phyloP scores from a whole-genome alignment of 2,113 vertebrate species.

The Patagioenas fasciata region DNA sequence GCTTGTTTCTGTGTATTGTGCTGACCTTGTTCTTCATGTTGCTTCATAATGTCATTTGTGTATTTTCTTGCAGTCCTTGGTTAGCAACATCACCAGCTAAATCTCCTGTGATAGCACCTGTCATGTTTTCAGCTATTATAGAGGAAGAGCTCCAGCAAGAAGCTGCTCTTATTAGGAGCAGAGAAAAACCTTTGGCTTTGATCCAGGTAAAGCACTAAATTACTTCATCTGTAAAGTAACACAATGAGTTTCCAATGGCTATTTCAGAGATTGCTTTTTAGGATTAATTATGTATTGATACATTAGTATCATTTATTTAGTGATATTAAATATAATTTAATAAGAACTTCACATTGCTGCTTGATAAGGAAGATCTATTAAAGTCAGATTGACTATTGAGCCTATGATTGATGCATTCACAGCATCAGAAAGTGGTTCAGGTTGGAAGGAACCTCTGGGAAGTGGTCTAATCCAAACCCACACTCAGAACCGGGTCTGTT shows the following conservation, averaged over 20 bases:
- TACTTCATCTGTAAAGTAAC: not conserved
- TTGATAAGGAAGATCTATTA: not conserved
- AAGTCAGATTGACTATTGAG: not conserved
- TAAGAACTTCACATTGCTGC: not conserved
- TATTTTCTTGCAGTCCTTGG: constrained; percentile 85
- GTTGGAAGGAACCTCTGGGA: not conserved
- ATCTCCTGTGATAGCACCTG: constrained; percentile 71
- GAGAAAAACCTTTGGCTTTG: constrained; percentile 94
- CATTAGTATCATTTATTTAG: not conserved
- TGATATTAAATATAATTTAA: not conserved
- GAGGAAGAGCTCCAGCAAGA: constrained; percentile 95
- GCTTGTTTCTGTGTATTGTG: not conserved
- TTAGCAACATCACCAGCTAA: constrained; percentile 76
- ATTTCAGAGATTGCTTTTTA: not conserved
- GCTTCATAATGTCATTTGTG: not conserved
- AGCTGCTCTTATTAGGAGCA: constrained; percentile 91
- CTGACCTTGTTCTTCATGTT: not conserved
- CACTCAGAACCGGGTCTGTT: not conserved
- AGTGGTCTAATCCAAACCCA: not conserved
- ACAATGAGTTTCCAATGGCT: not conserved
- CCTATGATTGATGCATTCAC: not conserved
- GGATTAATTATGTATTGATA: not conserved
- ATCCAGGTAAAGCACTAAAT: constrained; percentile 85
- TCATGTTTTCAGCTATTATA: constrained; percentile 93
- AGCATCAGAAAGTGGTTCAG: not conserved